These are phyloP conservation scores for Eupithecia pulchellata DNA, from an alignment of 2,888 invertebrate species.

Conservation along the genomic window DNA sequence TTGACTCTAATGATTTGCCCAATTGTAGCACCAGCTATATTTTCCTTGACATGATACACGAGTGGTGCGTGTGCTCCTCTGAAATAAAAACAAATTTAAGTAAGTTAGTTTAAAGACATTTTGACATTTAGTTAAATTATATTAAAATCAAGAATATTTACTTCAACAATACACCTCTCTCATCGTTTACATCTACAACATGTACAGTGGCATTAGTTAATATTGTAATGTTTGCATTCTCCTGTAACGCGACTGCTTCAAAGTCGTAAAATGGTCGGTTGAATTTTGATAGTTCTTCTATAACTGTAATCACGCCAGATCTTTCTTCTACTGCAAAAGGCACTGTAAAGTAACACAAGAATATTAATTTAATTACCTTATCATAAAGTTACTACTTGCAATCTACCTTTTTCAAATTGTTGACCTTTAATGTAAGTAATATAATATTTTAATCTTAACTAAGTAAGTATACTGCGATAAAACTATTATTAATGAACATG, in stretches of 20 bases:
- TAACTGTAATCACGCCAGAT: slow-evolving; percentile 94
- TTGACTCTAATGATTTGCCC: slow-evolving; percentile 89
- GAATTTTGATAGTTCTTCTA: slow-evolving; percentile 89
- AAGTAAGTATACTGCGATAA: too few relatives aligned
- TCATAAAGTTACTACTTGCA: too few relatives aligned
- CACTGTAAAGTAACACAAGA: slow-evolving; percentile 81
- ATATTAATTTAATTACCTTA: neutral
- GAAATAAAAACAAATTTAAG: slow-evolving; percentile 21
- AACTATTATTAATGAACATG: neutral
- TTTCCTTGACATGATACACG: slow-evolving; percentile 91
- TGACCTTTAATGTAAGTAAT: too few relatives aligned
- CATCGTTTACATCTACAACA: slow-evolving; percentile 91
- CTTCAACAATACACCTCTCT: slow-evolving; percentile 88
- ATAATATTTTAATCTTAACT: too few relatives aligned
- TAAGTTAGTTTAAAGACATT: neutral
- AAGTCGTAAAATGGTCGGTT: slow-evolving; percentile 90
- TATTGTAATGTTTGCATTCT: slow-evolving; percentile 86
- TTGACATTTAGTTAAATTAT: neutral
- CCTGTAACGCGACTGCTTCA: slow-evolving; percentile 91
- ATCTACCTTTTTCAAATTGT: too few relatives aligned
- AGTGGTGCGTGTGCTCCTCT: slow-evolving; percentile 90
- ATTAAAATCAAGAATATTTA: slow-evolving; percentile 50
- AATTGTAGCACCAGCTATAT: slow-evolving; percentile 89
- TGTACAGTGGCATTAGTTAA: slow-evolving; percentile 94
- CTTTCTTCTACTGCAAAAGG: slow-evolving; percentile 96